A percentile compares a stretch with the other conserved stretches of the same genome.
Conservation (phyloP, 2,888 invertebrate genomes). For the Saturnia japonica region DNA sequence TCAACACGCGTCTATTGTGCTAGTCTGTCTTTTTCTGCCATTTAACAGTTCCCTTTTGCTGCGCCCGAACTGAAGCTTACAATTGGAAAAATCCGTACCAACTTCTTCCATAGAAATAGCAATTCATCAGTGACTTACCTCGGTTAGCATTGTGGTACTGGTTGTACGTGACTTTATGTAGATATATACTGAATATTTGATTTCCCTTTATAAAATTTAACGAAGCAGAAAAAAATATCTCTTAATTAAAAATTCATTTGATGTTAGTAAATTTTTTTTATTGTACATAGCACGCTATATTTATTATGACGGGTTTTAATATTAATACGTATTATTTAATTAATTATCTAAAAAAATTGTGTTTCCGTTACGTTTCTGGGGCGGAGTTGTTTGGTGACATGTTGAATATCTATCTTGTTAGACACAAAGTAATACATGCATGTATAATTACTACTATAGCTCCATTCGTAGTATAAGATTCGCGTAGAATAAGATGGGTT, state of each 20-base stretch:
- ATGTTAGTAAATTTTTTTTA: background rate
- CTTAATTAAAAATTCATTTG: background rate
- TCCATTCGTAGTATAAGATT: background rate
- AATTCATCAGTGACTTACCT: background rate
- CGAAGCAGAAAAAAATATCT: background rate
- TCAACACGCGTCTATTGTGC: no score
- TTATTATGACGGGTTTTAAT: background rate
- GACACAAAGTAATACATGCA: background rate
- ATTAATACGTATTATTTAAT: background rate
- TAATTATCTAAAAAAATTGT: background rate
- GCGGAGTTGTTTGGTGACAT: background rate
- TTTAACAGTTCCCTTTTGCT: background rate
- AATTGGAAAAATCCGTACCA: background rate
- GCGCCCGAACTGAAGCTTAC: background rate
- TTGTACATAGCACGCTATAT: background rate
- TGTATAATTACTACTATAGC: background rate
- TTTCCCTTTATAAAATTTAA: background rate
- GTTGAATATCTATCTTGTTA: background rate
- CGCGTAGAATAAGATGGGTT: background rate
- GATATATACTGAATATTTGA: background rate
- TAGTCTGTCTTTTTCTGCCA: background rate
- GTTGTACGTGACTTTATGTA: background rate
- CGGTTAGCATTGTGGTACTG: background rate
- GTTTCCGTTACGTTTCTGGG: background rate
- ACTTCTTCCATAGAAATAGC: background rate